Conservation (phyloP, 2,113 vertebrate species). For the Prolemur simus region DNA sequence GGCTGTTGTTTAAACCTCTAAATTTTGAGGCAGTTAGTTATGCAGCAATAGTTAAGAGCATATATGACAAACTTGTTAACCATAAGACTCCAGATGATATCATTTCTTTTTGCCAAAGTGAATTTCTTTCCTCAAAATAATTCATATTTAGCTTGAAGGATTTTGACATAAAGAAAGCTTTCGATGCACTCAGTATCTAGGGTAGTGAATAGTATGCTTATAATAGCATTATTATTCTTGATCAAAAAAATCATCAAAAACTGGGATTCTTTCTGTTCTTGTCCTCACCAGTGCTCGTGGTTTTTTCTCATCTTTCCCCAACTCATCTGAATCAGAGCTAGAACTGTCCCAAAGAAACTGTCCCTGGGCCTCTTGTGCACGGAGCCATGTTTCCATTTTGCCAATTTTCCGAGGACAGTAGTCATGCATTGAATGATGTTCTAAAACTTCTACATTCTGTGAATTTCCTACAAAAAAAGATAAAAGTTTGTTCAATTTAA, state of each 20-base stretch:
- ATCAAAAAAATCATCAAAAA: constrained; percentile 85
- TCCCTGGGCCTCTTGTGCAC: constrained; percentile 73
- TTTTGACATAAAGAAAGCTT: neutral
- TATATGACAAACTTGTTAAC: neutral
- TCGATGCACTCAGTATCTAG: neutral
- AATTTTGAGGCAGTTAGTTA: neutral
- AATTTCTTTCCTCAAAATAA: neutral
- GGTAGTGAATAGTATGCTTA: neutral
- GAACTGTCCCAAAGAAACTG: constrained; percentile 86
- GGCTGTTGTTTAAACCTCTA: neutral
- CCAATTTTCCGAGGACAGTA: neutral
- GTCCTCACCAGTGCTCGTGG: constrained; percentile 82
- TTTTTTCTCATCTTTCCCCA: constrained; percentile 51
- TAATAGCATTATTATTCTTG: constrained; percentile 64
- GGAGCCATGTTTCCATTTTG: constrained; percentile 81
- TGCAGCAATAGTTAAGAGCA: neutral
- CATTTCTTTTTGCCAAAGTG: neutral
- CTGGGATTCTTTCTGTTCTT: constrained; percentile 82
- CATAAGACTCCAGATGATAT: neutral
- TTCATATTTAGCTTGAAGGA: neutral
- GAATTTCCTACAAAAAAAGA: constrained; percentile 65
- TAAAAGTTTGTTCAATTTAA: constrained; percentile 25
- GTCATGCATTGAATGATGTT: neutral
- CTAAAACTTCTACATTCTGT: neutral
- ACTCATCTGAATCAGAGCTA: constrained; percentile 81